phyloP scores from a whole-genome alignment of 1,140 invertebrate species.

The Neodiprion virginianus region DNA sequence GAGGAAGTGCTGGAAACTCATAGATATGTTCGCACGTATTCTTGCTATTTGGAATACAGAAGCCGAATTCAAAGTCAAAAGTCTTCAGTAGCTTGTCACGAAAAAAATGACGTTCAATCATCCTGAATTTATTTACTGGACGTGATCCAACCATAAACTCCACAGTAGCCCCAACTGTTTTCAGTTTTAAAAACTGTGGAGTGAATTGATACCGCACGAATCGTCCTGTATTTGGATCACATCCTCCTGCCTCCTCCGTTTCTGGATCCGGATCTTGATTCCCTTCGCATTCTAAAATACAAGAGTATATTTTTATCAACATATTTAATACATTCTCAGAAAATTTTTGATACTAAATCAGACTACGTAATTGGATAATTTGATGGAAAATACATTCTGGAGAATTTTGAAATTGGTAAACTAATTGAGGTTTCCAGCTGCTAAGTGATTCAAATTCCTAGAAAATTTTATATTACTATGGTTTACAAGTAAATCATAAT shows the following conservation, averaged over 20 bases:
- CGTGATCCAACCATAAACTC: constrained; percentile 95
- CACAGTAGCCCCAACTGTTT: constrained; percentile 95
- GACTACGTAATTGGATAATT: too few relatives aligned
- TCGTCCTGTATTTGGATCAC: constrained; percentile 89
- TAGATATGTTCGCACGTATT: constrained; percentile 99
- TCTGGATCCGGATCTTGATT: constrained; percentile 59
- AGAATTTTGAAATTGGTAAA: too few relatives aligned
- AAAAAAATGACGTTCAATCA: constrained; percentile 99
- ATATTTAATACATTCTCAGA: not conserved
- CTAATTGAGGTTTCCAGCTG: too few relatives aligned
- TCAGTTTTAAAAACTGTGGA: constrained; percentile 93
- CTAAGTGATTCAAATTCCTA: too few relatives aligned
- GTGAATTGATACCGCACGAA: constrained; percentile 98
- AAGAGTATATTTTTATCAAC: not conserved
- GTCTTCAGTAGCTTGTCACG: constrained; percentile 92
- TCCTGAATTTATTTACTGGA: constrained; percentile 94
- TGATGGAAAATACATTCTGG: too few relatives aligned
- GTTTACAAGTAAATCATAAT: too few relatives aligned
- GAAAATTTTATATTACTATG: too few relatives aligned
- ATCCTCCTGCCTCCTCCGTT: constrained; percentile 68
- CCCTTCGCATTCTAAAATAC: constrained; percentile 38
- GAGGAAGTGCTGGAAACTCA: constrained; percentile 90
- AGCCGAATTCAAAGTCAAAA: constrained; percentile 99
- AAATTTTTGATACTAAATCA: not conserved
- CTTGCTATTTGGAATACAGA: constrained; percentile 96